These are phyloP conservation scores for Sturnira hondurensis DNA, from an alignment of 2,113 vertebrate genomes.

Conservation along the genomic window DNA sequence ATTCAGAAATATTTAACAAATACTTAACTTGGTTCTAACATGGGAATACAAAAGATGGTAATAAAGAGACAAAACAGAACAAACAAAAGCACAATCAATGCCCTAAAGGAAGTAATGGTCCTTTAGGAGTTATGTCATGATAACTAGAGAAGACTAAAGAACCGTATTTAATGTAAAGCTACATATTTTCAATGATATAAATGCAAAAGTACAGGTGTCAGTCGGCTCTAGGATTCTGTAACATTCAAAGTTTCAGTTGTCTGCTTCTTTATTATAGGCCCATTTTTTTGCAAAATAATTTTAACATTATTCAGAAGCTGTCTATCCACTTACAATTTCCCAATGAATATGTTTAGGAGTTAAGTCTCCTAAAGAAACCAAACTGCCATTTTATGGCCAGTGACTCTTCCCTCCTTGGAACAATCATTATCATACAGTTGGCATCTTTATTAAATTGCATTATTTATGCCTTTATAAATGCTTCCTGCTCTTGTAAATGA, in stretches of 20 bases:
- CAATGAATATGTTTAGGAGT: neutral
- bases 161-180: neutral
- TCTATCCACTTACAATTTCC: neutral
- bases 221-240: neutral
- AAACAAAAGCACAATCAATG: neutral
- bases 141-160: neutral
- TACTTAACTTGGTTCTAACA: neutral
- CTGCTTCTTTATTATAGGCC: neutral
- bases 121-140: neutral
- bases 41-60: neutral
- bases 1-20: neutral
- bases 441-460: constrained; percentile 32
- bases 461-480: constrained; percentile 55
- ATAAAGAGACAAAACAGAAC: neutral
- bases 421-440: neutral
- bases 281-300: neutral
- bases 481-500: constrained; percentile 17
- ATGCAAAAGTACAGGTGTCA: neutral
- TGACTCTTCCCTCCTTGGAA: neutral
- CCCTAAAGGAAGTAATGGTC: neutral
- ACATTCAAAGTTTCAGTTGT: neutral
- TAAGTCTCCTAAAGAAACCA: neutral
- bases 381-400: neutral
- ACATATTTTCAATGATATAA: neutral
- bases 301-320: neutral